Conservation (phyloP, 2,888 invertebrate species). For the Mesoligia furuncula region DNA sequence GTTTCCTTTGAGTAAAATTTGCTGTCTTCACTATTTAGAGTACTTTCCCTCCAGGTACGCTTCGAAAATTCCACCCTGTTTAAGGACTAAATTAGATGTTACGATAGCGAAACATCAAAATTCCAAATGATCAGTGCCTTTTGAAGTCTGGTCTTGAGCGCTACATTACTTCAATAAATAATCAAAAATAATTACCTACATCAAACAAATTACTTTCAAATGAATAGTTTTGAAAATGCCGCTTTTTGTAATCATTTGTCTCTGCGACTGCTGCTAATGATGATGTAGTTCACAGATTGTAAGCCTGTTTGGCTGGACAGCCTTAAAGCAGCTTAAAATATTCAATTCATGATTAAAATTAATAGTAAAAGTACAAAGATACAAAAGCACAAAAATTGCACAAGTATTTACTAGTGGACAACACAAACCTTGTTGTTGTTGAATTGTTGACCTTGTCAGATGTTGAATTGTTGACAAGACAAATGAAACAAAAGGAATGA, state of each 20-base stretch:
- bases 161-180: not conserved
- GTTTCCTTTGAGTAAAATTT: no score
- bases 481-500: slow-evolving; percentile 12
- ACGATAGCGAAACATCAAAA: not conserved
- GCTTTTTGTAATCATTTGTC: slow-evolving; percentile 28
- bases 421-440: slow-evolving; percentile 22
- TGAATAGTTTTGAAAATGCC: slow-evolving; percentile 40
- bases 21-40: no score
- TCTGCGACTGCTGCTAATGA: no score
- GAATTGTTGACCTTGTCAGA: not conserved
- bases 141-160: not conserved
- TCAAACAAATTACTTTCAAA: slow-evolving; percentile 37
- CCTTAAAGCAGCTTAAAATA: no score
- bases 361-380: not conserved
- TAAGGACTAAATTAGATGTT: not conserved
- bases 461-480: not conserved
- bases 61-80: no score
- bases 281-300: not conserved
- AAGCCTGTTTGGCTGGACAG: not conserved
- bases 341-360: not conserved
- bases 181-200: slow-evolving; percentile 34
- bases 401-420: not conserved
- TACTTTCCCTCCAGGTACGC: no score
- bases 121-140: no score
- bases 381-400: not conserved